Evolutionary conservation across 2,113 vertebrate species (phyloP).

Genomic region (Lycaon pictus): DNA sequence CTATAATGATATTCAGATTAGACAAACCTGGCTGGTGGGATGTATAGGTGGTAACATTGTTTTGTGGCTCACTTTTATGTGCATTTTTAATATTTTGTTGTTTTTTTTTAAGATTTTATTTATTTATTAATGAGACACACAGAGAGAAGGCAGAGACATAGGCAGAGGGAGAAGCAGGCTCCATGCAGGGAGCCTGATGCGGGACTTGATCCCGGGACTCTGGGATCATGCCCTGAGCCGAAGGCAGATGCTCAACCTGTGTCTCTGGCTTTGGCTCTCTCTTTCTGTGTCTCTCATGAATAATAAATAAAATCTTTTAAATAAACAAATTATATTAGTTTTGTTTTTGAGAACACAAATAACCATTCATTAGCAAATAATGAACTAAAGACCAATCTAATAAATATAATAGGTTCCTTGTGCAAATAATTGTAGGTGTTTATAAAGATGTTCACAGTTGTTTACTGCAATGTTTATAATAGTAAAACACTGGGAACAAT

Average conservation of each 20-base stretch:
- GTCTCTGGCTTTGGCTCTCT: no score
- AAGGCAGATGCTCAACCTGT: no score
- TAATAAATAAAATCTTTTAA: no score
- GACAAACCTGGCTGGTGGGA: not conserved
- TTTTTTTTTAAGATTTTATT: not conserved
- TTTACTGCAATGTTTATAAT: not conserved
- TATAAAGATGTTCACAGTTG: not conserved
- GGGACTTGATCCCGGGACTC: no score
- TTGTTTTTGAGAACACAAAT: not conserved
- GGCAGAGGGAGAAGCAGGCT: not conserved
- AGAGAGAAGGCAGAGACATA: not conserved
- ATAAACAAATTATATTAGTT: not conserved
- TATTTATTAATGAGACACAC: not conserved
- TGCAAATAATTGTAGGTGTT: slow-evolving; percentile 12
- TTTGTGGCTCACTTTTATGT: not conserved
- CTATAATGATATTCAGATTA: not conserved
- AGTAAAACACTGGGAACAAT: not conserved
- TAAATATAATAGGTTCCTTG: not conserved
- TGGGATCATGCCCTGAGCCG: no score
- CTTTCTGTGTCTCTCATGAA: no score
- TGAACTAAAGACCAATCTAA: not conserved
- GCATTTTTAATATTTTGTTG: not conserved
- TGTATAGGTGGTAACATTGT: not conserved
- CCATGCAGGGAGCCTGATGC: not conserved
- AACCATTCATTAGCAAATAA: slow-evolving; percentile 14